Conservation (phyloP, 2,888 invertebrate species). For the Rapana venosa region DNA sequence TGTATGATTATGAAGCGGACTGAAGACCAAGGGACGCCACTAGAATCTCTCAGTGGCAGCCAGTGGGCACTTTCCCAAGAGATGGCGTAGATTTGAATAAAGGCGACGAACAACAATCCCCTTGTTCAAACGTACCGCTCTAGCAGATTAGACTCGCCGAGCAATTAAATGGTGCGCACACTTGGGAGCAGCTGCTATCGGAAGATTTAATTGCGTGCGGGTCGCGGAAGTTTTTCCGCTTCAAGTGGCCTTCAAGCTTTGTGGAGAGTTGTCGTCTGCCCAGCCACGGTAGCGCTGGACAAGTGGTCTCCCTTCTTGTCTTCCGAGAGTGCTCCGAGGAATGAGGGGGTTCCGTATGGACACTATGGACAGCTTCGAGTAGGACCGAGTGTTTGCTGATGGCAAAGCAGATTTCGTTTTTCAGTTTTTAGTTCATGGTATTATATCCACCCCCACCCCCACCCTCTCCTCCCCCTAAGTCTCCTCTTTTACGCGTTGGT, state of each 20-base stretch:
- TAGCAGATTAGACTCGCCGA: neutral
- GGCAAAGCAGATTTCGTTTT: neutral
- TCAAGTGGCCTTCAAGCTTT: neutral
- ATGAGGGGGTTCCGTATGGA: neutral
- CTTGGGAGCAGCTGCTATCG: neutral
- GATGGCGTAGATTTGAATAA: neutral
- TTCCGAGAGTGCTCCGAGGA: neutral
- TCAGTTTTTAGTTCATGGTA: neutral
- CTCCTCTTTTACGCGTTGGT: neutral
- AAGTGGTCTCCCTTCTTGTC: neutral
- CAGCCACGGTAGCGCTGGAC: neutral
- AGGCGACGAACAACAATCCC: neutral
- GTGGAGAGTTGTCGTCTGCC: constrained; percentile 19
- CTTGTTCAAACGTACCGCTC: neutral
- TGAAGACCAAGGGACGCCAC: constrained; percentile 26
- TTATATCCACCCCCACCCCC: neutral
- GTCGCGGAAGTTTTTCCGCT: neutral
- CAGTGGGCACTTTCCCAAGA: constrained; percentile 9
- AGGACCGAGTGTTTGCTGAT: neutral
- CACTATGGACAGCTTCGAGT: neutral
- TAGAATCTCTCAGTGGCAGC: constrained; percentile 9
- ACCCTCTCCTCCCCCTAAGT: neutral
- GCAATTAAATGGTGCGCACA: neutral
- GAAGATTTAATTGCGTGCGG: neutral
- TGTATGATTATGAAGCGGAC: neutral